phyloP scores from a whole-genome alignment of 2,888 invertebrate genomes.

The Steromphala cineraria region DNA sequence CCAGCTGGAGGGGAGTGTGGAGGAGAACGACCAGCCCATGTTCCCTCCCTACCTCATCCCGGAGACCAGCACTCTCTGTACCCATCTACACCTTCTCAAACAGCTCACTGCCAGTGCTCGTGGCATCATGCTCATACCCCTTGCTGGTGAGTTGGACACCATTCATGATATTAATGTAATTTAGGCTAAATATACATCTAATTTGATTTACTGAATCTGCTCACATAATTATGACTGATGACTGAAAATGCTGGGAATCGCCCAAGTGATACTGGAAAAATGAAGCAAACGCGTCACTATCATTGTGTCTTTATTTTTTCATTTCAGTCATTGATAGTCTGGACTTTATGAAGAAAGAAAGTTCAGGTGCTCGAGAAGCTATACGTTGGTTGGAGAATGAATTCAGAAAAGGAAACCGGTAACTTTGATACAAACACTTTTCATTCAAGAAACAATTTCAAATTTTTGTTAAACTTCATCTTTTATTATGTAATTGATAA shows the following conservation, averaged over 20 bases:
- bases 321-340: constrained; percentile 87
- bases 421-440: constrained; percentile 58
- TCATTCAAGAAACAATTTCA: too few relatives aligned
- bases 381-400: constrained; percentile 95
- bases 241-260: too few relatives aligned
- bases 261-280: too few relatives aligned
- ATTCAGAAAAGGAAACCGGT: constrained; percentile 90
- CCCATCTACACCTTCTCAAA: constrained; percentile 86
- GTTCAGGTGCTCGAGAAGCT: constrained; percentile 89
- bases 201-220: too few relatives aligned
- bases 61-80: constrained; percentile 87
- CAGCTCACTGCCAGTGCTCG: constrained; percentile 88
- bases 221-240: too few relatives aligned
- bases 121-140: constrained; percentile 91
- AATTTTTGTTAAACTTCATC: too few relatives aligned
- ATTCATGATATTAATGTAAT: too few relatives aligned
- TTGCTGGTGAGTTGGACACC: constrained; percentile 85
- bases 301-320: not conserved
- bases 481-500: too few relatives aligned
- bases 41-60: constrained; percentile 92
- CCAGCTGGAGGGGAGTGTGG: constrained; percentile 83
- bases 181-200: too few relatives aligned
- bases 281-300: too few relatives aligned
- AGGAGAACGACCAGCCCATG: constrained; percentile 62
- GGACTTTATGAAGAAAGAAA: constrained; percentile 90